Percentiles rank a stretch among this genome's conserved stretches.
phyloP scores from a whole-genome alignment of 2,888 invertebrate genomes.

The Iphiclides podalirius region DNA sequence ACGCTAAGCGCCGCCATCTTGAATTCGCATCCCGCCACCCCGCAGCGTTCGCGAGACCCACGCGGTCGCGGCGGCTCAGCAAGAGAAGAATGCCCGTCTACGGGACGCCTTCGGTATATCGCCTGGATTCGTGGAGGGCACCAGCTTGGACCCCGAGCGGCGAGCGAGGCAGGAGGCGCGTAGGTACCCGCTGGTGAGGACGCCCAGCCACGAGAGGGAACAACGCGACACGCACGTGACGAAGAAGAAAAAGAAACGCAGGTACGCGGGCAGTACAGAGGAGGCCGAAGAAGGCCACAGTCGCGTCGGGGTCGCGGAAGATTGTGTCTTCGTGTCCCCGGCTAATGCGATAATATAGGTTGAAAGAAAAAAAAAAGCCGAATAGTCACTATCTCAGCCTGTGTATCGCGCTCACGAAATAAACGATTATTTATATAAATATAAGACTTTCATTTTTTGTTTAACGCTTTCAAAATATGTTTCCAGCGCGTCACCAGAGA shows the following conservation, averaged over 20 bases:
- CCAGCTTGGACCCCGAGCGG: conserved; percentile 91
- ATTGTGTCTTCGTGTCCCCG: too few species aligned
- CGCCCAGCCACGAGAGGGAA: conserved; percentile 84
- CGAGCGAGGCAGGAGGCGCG: conserved; percentile 75
- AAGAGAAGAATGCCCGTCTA: conserved; percentile 95
- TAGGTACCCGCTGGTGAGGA: conserved; percentile 86
- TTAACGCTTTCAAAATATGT: conserved; percentile 3
- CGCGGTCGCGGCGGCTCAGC: conserved; percentile 97
- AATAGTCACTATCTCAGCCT: too few species aligned
- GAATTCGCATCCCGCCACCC: conserved; percentile 23
- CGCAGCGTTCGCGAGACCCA: conserved; percentile 95
- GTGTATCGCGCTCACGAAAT: too few species aligned
- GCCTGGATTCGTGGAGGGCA: conserved; percentile 95
- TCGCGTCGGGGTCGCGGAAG: too few species aligned
- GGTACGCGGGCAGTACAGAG: too few species aligned
- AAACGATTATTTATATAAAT: too few species aligned
- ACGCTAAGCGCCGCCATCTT: conserved; percentile 33
- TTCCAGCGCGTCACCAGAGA: conserved; percentile 85
- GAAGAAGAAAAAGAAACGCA: conserved; percentile 88
- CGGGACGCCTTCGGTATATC: conserved; percentile 97
- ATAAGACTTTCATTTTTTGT: too few species aligned
- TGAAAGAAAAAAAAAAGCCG: too few species aligned
- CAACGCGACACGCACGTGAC: conserved; percentile 60
- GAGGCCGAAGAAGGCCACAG: too few species aligned
- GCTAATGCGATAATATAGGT: too few species aligned